Evolutionary conservation across 2,797 vertebrate genomes (phyloP).

Genomic region (Parambassis ranga): DNA sequence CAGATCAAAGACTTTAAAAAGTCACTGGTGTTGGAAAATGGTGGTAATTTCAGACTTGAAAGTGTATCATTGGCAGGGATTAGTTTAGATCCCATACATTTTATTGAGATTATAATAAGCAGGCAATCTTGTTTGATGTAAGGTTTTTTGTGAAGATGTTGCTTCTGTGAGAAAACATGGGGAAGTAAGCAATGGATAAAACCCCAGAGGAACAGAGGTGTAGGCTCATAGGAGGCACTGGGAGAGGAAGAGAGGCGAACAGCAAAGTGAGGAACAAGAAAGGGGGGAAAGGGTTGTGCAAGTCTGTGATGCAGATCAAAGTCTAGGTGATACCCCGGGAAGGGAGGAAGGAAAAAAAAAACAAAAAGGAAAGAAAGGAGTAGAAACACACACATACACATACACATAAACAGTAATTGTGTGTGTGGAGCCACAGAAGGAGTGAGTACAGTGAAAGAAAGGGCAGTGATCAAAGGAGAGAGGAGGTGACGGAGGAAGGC

Average conservation of each 20-base stretch:
- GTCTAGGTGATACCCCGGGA: constrained; percentile 61
- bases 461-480: constrained; percentile 75
- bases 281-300: constrained; percentile 38
- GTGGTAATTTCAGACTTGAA: too few relatives aligned
- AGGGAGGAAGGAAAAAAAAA: constrained; percentile 35
- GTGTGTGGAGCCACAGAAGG: constrained; percentile 31
- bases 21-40: neutral
- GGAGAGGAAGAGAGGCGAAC: constrained; percentile 22
- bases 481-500: constrained; percentile 53
- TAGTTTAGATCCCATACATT: too few relatives aligned
- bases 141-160: neutral
- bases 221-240: constrained; percentile 17
- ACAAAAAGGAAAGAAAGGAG: constrained; percentile 47
- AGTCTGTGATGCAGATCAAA: constrained; percentile 72
- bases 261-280: constrained; percentile 45
- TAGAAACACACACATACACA: constrained; percentile 27
- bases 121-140: too few relatives aligned
- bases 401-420: neutral
- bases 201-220: constrained; percentile 29
- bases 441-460: constrained; percentile 59
- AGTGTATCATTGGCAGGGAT: too few relatives aligned
- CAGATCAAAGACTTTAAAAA: constrained; percentile 10
- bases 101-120: constrained; percentile 2
- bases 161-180: neutral
- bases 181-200: constrained; percentile 16